Conservation (phyloP, 2,113 vertebrate genomes). For the Myrmecophaga tridactyla region DNA sequence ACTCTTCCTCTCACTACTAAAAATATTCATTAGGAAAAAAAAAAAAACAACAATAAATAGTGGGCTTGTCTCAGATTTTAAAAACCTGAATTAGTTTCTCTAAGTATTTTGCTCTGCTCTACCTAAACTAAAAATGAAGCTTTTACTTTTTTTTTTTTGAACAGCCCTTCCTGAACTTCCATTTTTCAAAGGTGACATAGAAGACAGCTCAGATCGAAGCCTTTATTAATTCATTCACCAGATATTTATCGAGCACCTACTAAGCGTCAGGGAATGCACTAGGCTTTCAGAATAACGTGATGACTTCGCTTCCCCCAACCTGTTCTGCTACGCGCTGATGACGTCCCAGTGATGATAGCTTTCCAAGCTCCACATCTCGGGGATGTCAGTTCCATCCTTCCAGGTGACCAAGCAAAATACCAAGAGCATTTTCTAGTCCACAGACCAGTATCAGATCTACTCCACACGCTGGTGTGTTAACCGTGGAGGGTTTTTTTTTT, state of each 20-base stretch:
- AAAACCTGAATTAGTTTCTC: background rate
- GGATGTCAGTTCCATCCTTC: background rate
- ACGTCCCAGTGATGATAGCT: no score
- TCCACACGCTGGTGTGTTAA: fast-evolving
- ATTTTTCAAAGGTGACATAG: background rate
- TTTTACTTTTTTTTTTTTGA: no score
- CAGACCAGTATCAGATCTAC: background rate
- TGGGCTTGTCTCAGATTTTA: background rate
- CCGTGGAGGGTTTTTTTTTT: background rate
- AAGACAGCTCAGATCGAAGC: background rate
- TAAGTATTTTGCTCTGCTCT: background rate
- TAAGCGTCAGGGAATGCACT: background rate
- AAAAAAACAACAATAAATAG: background rate
- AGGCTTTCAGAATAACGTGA: background rate
- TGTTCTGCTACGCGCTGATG: background rate
- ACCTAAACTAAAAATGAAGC: background rate
- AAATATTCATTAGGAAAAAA: background rate
- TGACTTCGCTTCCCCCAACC: background rate
- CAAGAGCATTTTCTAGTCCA: background rate
- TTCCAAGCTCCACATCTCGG: background rate
- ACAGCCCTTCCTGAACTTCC: background rate
- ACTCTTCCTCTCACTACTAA: background rate
- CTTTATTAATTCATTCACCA: background rate
- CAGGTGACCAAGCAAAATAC: background rate
- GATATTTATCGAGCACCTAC: background rate